These are phyloP conservation scores for Tragopan temminckii DNA, from an alignment of 2,797 vertebrate species.

Conservation along the genomic window DNA sequence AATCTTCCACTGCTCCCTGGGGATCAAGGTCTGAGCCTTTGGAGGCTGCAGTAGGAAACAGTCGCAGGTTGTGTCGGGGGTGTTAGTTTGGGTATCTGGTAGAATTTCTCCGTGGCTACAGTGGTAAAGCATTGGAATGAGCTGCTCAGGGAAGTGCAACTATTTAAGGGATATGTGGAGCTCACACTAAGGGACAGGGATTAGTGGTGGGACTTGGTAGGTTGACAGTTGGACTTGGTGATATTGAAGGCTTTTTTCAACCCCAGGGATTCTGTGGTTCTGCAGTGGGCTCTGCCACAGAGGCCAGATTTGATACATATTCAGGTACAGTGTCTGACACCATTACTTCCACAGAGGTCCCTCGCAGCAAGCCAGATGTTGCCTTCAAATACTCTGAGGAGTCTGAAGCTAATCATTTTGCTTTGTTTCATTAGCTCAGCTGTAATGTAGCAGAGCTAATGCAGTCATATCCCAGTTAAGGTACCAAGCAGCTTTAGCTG, in stretches of 20 bases:
- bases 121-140: neutral
- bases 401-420: conserved; percentile 58
- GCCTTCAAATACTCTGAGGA: conserved; percentile 43
- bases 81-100: neutral
- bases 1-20: fast-evolving
- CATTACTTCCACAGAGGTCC: neutral
- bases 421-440: conserved; percentile 79
- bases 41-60: fast-evolving
- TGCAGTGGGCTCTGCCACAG: neutral
- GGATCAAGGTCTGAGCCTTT: neutral
- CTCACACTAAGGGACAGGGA: neutral
- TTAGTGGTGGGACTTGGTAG: neutral
- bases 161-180: too few species aligned
- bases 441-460: conserved; percentile 81
- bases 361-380: neutral
- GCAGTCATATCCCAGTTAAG: conserved; percentile 64
- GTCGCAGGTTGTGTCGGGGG: neutral
- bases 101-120: too few species aligned
- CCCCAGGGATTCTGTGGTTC: neutral
- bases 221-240: neutral
- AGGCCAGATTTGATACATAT: neutral
- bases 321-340: neutral
- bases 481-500: conserved; percentile 68
- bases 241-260: neutral
- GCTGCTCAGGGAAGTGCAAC: neutral